Percentiles rank a stretch among this genome's conserved stretches.
Evolutionary conservation across 2,113 vertebrate species (phyloP).

Genomic region (Orientallactaga bullata): DNA sequence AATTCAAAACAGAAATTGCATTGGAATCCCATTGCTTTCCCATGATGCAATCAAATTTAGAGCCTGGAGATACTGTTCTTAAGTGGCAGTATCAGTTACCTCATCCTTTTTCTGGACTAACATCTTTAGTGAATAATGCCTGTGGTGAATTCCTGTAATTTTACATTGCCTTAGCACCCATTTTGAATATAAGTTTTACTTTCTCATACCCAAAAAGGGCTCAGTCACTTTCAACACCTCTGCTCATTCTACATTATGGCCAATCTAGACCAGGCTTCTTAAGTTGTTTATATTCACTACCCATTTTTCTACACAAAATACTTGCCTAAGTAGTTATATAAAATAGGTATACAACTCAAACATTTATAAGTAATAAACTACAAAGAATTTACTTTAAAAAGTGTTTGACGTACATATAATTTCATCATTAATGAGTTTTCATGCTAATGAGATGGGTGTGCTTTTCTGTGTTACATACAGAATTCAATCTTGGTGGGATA

Average conservation of each 20-base stretch:
- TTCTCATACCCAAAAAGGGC: neutral
- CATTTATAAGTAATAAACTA: neutral
- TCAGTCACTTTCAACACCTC: neutral
- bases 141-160: neutral
- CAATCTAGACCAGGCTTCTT: neutral
- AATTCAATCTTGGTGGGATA: neutral
- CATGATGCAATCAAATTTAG: neutral
- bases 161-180: neutral
- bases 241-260: neutral
- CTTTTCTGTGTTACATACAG: neutral
- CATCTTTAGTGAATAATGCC: neutral
- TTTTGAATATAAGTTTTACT: neutral
- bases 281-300: neutral
- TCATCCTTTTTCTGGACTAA: neutral
- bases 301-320: neutral
- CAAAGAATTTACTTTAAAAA: neutral
- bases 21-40: neutral
- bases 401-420: neutral
- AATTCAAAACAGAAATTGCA: neutral
- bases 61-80: neutral
- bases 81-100: neutral
- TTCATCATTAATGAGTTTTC: neutral
- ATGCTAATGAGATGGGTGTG: neutral
- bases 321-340: neutral
- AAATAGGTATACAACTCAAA: neutral